These are phyloP conservation scores for Hyperoodon ampullatus DNA, from an alignment of 2,113 vertebrate species.

Conservation along the genomic window DNA sequence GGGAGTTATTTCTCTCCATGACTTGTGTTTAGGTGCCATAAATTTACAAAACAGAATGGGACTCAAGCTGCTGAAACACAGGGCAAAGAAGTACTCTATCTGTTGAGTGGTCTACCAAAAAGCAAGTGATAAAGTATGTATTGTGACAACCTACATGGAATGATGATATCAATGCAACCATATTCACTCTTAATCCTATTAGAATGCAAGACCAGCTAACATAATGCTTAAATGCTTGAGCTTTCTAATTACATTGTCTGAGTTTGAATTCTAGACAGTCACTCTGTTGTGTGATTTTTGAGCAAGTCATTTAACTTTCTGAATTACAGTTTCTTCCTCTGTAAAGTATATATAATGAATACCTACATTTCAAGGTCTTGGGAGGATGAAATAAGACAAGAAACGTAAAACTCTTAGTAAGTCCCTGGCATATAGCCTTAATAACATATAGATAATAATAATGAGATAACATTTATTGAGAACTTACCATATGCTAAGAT, in stretches of 20 bases:
- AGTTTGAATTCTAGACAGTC: neutral
- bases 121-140: neutral
- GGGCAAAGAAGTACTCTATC: neutral
- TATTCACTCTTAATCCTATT: conserved; percentile 5
- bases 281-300: conserved; percentile 23
- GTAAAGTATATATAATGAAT: neutral
- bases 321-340: neutral
- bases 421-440: neutral
- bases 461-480: neutral
- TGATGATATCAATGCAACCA: neutral
- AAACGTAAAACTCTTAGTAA: conserved; percentile 37
- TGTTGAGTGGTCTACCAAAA: neutral
- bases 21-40: conserved; percentile 21
- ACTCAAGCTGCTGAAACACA: neutral
- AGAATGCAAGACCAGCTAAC: neutral
- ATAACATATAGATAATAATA: neutral
- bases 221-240: neutral
- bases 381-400: conserved; percentile 27
- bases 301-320: conserved; percentile 1
- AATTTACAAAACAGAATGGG: conserved; percentile 18
- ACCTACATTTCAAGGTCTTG: neutral
- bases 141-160: neutral
- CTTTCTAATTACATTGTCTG: neutral
- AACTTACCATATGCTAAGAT: neutral
- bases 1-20: neutral